These are phyloP conservation scores for Marcusenius ussheri DNA, from an alignment of 2,113 vertebrate species.

Conservation along the genomic window DNA sequence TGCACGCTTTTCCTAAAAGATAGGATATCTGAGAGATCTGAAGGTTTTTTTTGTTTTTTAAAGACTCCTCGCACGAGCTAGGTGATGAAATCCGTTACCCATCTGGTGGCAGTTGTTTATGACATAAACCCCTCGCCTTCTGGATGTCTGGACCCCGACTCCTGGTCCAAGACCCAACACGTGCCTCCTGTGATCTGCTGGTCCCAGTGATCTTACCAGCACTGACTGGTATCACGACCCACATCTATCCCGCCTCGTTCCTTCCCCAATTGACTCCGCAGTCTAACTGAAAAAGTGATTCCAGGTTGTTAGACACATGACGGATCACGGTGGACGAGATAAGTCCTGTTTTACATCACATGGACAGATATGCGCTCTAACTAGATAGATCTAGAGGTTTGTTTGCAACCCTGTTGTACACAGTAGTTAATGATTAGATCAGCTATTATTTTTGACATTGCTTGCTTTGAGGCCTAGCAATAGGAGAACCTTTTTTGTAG, in stretches of 20 bases:
- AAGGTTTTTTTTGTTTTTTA: background rate
- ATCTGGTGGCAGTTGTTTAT: background rate
- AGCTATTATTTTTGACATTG: background rate
- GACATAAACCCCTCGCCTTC: background rate
- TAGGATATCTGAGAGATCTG: background rate
- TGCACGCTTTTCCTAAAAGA: background rate
- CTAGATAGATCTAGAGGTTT: background rate
- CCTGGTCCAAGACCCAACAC: background rate
- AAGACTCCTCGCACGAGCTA: background rate
- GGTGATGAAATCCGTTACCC: background rate
- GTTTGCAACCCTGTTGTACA: background rate
- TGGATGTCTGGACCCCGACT: background rate
- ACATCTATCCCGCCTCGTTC: background rate
- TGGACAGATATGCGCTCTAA: background rate
- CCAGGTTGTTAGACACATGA: background rate
- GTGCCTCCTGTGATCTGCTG: background rate
- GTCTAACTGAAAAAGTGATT: background rate
- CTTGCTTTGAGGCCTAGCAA: background rate
- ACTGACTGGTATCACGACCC: background rate
- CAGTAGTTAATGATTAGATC: background rate
- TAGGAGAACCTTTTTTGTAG: background rate
- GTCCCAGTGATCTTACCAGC: background rate
- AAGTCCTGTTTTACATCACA: background rate
- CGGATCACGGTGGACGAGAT: background rate
- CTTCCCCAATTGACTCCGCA: background rate